Evolutionary conservation across 2,888 invertebrate genomes (phyloP), one percentile per base, ranked within the genome.

Genomic region (Apomyelois bistriatella): DNA sequence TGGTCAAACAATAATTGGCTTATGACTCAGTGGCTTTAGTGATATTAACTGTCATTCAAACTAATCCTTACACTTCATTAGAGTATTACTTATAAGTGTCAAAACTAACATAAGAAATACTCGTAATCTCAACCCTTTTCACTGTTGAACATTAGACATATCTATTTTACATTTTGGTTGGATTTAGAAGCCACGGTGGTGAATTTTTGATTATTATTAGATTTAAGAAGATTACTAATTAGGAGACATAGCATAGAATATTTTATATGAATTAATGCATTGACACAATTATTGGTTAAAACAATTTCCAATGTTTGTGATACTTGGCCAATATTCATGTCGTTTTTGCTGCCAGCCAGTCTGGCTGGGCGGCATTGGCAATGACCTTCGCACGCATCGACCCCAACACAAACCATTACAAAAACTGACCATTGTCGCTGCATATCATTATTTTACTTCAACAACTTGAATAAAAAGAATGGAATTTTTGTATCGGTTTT

Each of bases 321-420:
- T 4, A 16, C 16, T 13, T 16, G 40, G 16, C 40, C 40, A 16
- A 40, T 10, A 13, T 49, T 13, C 28, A 30, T n/a, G 30, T 32
- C 4, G 36, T 51, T 51, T 51, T 51, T 51, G 36, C 43, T 36
- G 36, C 35, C 51, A 51, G 17, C 15, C 36, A n/a, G 51, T 51
- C 43, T 43, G 42, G 43, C 17, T n/a, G 8, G 41, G 40, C 43
- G 51, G 42, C 51, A 51, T 51, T 49, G 49, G 22, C 43, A 10
- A 42, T 42, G 51, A 17, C 51, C 51, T 51, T 51, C 43, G n/a
- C 43, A 51, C 51, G 42, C 49, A 49, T 51, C 42, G 43, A 43
- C 22, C 51, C 22, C 17, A 22, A 22, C 42, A 10, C 52, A 12
- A 37, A 28, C 9, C 17, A 30, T 22, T 7, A 52, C 36, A 52